phyloP scores from a whole-genome alignment of 37 sponge, comb jelly and placozoan species.

The Bolinopsis microptera region DNA sequence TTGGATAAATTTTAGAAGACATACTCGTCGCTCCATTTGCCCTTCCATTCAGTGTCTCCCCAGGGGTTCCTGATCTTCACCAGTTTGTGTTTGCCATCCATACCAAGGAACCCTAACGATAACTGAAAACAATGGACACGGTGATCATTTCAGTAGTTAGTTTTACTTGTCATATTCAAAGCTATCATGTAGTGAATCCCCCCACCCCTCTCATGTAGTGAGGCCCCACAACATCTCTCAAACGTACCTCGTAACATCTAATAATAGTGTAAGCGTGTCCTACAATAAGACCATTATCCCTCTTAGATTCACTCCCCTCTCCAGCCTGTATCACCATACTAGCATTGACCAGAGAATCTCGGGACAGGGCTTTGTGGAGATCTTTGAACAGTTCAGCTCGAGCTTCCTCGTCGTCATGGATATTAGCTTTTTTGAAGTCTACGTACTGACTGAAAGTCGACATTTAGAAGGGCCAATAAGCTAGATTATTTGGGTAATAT shows the following conservation, averaged over 20 bases:
- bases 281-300: conserved; percentile 35
- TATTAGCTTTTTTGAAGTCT: not conserved
- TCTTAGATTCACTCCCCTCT: not conserved
- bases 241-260: not conserved
- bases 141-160: too few species aligned
- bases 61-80: conserved; percentile 27
- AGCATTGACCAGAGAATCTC: conserved; percentile 24
- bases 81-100: not conserved
- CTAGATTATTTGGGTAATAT: too few species aligned
- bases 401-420: not conserved
- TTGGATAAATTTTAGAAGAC: too few species aligned
- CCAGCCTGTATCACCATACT: not conserved
- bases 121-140: too few species aligned
- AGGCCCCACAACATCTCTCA: not conserved
- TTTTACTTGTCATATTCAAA: too few species aligned
- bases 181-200: too few species aligned
- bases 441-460: conserved; percentile 7
- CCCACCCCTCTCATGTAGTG: too few species aligned
- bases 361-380: not conserved
- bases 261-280: conserved; percentile 49
- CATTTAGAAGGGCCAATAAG: too few species aligned
- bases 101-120: conserved; percentile 10
- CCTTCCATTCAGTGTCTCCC: conserved; percentile 41
- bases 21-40: not conserved
- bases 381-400: conserved; percentile 5